These are phyloP conservation scores for Lepidurus arcticus DNA, from an alignment of 1,140 invertebrate species.

Conservation along the genomic window DNA sequence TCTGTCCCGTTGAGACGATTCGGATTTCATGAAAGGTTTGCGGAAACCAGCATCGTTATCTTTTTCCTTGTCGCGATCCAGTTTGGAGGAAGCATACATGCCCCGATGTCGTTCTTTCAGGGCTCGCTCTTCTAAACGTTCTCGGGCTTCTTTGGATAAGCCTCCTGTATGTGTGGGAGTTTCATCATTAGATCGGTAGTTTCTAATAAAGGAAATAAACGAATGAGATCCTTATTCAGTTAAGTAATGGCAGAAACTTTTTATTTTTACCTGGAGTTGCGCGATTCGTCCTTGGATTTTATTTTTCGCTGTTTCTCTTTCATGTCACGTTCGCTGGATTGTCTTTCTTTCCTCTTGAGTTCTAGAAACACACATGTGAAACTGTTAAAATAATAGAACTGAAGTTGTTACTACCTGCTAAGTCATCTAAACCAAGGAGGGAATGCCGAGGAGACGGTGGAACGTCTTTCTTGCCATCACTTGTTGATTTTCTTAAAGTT, in stretches of 20 bases:
- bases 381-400: background rate
- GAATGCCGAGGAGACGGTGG: constrained; percentile 64
- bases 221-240: constrained; percentile 31
- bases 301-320: constrained; percentile 46
- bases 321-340: constrained; percentile 51
- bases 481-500: constrained; percentile 46
- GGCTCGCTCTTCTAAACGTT: constrained; percentile 62
- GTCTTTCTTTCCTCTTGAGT: constrained; percentile 48
- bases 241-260: constrained; percentile 48
- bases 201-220: constrained; percentile 44
- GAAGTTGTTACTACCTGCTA: constrained; percentile 54
- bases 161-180: constrained; percentile 91
- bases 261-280: constrained; percentile 48
- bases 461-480: constrained; percentile 61
- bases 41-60: constrained; percentile 44
- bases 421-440: constrained; percentile 75
- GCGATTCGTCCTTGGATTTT: constrained; percentile 47
- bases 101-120: constrained; percentile 53
- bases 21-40: constrained; percentile 23
- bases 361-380: constrained; percentile 49
- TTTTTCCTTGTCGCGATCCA: constrained; percentile 44
- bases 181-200: constrained; percentile 74
- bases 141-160: constrained; percentile 68
- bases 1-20: constrained; percentile 36
- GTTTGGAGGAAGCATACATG: constrained; percentile 51